Conservation (phyloP, 2,888 invertebrate genomes). For the Agrochola macilenta region DNA sequence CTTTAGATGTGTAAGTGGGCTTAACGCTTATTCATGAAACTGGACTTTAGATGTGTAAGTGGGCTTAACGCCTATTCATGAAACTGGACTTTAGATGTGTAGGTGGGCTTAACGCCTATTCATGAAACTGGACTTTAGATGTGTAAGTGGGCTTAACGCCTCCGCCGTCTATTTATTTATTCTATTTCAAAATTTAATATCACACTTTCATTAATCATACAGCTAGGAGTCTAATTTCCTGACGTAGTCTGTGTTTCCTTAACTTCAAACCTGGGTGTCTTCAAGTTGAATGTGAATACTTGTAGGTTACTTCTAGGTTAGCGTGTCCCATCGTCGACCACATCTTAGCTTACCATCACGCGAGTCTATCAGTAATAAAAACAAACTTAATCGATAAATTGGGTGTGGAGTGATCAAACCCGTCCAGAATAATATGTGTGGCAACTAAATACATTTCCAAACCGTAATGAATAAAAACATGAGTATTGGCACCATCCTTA, state of each 20-base stretch:
- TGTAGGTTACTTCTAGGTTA: background rate
- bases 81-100: too few species aligned
- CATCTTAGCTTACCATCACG: background rate
- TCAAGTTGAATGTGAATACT: background rate
- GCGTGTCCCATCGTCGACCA: too few species aligned
- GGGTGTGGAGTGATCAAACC: background rate
- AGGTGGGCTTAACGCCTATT: too few species aligned
- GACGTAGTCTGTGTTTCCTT: background rate
- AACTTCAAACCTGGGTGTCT: background rate
- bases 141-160: background rate
- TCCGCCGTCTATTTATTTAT: too few species aligned
- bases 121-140: too few species aligned
- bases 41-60: background rate
- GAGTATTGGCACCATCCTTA: conserved; percentile 42
- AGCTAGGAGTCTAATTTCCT: too few species aligned
- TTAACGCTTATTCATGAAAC: too few species aligned
- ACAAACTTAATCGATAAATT: background rate
- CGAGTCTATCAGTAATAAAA: background rate
- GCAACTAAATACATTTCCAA: background rate
- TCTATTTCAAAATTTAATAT: too few species aligned
- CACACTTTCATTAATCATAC: background rate
- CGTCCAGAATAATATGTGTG: background rate
- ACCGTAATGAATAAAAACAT: conserved; percentile 53
- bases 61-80: too few species aligned
- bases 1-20: background rate